These are phyloP conservation scores for Sesamia nonagrioides DNA, from an alignment of 1,140 invertebrate genomes.

Conservation along the genomic window DNA sequence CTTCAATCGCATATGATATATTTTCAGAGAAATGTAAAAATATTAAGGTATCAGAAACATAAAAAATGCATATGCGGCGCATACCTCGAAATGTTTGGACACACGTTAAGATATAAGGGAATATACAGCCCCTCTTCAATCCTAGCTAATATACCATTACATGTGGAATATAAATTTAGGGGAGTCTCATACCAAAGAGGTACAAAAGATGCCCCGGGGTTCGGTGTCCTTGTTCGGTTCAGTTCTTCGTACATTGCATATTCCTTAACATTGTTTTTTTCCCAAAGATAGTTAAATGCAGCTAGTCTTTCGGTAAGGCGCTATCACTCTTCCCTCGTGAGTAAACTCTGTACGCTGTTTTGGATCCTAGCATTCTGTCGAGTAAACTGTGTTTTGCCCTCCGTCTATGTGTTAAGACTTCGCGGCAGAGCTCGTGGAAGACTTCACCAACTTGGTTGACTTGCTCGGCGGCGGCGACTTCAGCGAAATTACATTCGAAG, in stretches of 20 bases:
- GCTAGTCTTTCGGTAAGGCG: slow-evolving; percentile 93
- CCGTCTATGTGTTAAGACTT: slow-evolving; percentile 92
- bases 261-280: background rate
- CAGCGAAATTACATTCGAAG: slow-evolving; percentile 95
- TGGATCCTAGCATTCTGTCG: slow-evolving; percentile 93
- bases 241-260: background rate
- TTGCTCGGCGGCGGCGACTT: slow-evolving; percentile 96
- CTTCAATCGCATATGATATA: no score
- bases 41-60: no score
- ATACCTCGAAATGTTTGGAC: no score
- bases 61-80: no score
- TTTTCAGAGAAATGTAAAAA: no score
- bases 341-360: slow-evolving; percentile 91
- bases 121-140: background rate
- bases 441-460: slow-evolving; percentile 93
- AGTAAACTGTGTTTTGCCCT: slow-evolving; percentile 94
- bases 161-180: background rate
- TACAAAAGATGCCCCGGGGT: background rate
- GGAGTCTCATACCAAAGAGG: background rate
- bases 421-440: slow-evolving; percentile 94
- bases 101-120: background rate
- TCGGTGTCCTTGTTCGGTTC: background rate
- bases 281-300: slow-evolving; percentile 23
- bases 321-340: slow-evolving; percentile 95
- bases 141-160: background rate